Conservation (phyloP, 2,113 vertebrate genomes). For the Thalassoma bifasciatum region DNA sequence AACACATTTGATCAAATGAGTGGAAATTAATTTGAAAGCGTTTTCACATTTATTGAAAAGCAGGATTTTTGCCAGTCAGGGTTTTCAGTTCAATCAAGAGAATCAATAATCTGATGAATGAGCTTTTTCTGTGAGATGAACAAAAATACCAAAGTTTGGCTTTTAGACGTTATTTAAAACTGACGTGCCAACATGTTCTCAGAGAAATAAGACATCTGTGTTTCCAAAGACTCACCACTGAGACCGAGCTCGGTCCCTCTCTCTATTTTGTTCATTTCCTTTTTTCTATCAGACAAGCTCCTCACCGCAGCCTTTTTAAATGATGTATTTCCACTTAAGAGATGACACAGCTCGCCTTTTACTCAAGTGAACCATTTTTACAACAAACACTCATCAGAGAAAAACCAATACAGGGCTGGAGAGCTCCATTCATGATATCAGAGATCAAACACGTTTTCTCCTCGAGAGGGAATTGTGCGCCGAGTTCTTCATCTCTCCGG, state of each 20-base stretch:
- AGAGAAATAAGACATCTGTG: not conserved
- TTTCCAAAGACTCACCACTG: not conserved
- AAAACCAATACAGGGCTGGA: slow-evolving; percentile 41
- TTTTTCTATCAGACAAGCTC: not conserved
- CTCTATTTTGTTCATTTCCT: not conserved
- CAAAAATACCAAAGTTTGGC: not conserved
- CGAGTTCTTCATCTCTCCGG: slow-evolving; percentile 21
- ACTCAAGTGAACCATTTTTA: slow-evolving; percentile 20
- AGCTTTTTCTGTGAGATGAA: not conserved
- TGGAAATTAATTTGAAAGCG: not conserved
- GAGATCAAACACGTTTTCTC: slow-evolving; percentile 50
- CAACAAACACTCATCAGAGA: slow-evolving; percentile 56
- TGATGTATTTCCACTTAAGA: slow-evolving; percentile 8
- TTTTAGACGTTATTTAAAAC: not conserved
- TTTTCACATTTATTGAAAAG: not conserved
- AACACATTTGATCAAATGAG: not conserved
- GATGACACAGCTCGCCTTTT: not conserved
- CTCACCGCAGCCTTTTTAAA: slow-evolving; percentile 16
- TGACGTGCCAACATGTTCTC: not conserved
- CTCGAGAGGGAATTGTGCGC: slow-evolving; percentile 24
- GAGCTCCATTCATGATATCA: slow-evolving; percentile 35
- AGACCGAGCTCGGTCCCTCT: not conserved
- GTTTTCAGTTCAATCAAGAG: not conserved
- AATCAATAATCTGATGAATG: not conserved
- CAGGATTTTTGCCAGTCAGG: not conserved